Conservation (phyloP, 2,797 vertebrate species). For the Chaetodon trifasciatus region DNA sequence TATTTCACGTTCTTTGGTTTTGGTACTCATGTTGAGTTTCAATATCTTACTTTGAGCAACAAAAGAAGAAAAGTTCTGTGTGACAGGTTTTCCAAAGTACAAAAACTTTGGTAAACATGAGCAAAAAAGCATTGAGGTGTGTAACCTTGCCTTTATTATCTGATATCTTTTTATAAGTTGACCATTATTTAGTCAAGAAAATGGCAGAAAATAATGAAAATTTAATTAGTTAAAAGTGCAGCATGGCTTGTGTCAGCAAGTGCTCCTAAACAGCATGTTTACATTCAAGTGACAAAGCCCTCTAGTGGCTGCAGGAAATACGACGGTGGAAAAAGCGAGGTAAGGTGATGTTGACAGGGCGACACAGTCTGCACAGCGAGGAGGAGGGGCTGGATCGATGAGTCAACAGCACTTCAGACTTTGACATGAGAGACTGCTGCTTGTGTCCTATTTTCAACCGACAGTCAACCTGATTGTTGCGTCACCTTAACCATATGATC, state of each 20-base stretch:
- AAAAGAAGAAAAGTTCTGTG: too few species aligned
- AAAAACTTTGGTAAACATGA: too few species aligned
- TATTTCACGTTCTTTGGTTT: too few species aligned
- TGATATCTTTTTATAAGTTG: too few species aligned
- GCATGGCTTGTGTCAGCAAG: background rate
- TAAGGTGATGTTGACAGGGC: background rate
- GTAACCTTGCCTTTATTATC: too few species aligned
- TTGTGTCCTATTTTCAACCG: background rate
- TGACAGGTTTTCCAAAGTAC: too few species aligned
- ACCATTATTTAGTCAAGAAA: too few species aligned
- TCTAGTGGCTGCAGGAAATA: background rate
- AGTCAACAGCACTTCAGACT: background rate
- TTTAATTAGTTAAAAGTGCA: too few species aligned
- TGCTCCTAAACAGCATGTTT: background rate
- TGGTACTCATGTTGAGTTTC: too few species aligned
- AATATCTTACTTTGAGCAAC: too few species aligned
- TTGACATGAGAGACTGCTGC: background rate
- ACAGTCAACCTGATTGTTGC: background rate
- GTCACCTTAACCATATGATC: background rate
- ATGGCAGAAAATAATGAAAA: too few species aligned
- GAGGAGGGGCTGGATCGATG: background rate
- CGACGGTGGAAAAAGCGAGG: background rate
- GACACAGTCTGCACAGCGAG: background rate
- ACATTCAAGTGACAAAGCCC: background rate
- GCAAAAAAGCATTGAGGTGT: too few species aligned